Conservation (phyloP, 2,888 invertebrate genomes). For the Aproaerema taeniolella region DNA sequence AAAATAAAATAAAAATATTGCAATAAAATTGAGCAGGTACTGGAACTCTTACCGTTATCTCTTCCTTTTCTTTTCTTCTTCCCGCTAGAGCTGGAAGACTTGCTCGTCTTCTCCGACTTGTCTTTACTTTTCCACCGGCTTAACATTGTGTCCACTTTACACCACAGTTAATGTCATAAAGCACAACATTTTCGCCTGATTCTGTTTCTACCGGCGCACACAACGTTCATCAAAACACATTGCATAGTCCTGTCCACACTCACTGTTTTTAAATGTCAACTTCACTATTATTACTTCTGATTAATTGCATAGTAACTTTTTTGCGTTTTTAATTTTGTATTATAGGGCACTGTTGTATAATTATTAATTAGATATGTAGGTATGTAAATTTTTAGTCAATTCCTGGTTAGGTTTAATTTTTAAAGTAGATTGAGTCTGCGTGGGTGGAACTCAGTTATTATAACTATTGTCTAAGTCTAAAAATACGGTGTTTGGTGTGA, state of each 20-base stretch:
- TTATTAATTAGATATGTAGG: not conserved
- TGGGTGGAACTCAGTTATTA: too few species aligned
- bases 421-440: too few species aligned
- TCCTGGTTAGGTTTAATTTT: not conserved
- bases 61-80: slow-evolving; percentile 92
- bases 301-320: too few species aligned
- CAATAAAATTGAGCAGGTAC: too few species aligned
- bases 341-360: not conserved
- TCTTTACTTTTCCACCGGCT: slow-evolving; percentile 92
- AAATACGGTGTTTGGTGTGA: too few species aligned
- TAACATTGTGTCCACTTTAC: slow-evolving; percentile 77
- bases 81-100: slow-evolving; percentile 73
- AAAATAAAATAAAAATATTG: too few species aligned
- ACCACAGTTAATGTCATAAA: slow-evolving; percentile 5
- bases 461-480: too few species aligned
- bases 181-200: slow-evolving; percentile 1
- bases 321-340: too few species aligned
- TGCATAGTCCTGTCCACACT: not conserved
- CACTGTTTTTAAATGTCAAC: not conserved
- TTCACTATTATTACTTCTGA: not conserved
- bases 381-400: not conserved
- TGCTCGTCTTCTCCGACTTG: slow-evolving; percentile 83
- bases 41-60: slow-evolving; percentile 90
- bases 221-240: not conserved
- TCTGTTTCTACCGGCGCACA: not conserved